Conservation (phyloP, 2,888 invertebrate species). For the Lutraria lutraria region DNA sequence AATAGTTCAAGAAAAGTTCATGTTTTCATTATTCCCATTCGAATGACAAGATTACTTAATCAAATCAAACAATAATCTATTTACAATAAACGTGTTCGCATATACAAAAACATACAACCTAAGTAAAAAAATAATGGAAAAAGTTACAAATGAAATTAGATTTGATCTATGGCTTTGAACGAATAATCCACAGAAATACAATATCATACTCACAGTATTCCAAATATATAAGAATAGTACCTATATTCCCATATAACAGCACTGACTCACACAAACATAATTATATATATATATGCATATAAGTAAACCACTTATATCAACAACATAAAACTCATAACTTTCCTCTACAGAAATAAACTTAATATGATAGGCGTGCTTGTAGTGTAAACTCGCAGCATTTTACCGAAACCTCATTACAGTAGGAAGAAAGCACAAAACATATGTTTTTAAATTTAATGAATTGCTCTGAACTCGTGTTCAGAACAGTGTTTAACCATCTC, state of each 20-base stretch:
- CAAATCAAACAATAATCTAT: too few relatives aligned
- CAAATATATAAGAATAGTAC: not conserved
- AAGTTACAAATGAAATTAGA: too few relatives aligned
- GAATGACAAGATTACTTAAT: too few relatives aligned
- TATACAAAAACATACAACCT: too few relatives aligned
- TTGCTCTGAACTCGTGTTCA: not conserved
- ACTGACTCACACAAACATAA: not conserved
- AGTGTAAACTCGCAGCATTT: not conserved
- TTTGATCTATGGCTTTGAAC: too few relatives aligned
- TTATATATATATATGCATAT: not conserved
- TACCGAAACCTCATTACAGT: not conserved
- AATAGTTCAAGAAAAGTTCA: too few relatives aligned
- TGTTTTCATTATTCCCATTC: too few relatives aligned
- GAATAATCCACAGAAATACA: not conserved
- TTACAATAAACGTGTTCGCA: too few relatives aligned
- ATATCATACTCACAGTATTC: not conserved
- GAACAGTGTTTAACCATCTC: not conserved
- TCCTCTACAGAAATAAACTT: not conserved
- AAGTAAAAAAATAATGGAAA: too few relatives aligned
- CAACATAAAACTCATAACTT: constrained; percentile 1
- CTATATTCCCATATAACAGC: not conserved
- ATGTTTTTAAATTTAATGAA: constrained; percentile 17
- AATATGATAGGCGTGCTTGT: not conserved
- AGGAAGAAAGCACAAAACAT: not conserved
- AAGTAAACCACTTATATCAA: constrained; percentile 7